These are phyloP conservation scores for Perdix hodgsoniae DNA, from an alignment of 2,797 vertebrate genomes.

Conservation along the genomic window DNA sequence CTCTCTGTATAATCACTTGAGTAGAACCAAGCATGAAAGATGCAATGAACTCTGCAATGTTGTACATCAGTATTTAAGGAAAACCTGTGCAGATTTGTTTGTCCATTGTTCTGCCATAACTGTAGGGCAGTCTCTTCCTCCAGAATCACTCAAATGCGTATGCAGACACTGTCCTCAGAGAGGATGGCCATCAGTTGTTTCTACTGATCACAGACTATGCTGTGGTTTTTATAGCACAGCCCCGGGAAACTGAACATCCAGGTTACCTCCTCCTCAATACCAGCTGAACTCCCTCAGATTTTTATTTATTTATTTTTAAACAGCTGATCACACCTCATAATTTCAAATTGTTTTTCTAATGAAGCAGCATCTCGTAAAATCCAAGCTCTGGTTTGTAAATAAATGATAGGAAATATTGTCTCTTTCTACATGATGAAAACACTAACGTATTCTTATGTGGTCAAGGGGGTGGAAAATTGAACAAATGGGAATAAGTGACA, in stretches of 20 bases:
- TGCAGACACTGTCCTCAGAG: neutral
- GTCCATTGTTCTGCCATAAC: neutral
- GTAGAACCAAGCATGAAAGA: accelerated
- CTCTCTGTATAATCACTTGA: neutral
- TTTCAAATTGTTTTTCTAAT: neutral
- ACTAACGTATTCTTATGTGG: neutral
- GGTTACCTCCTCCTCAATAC: too few relatives aligned
- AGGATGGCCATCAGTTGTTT: accelerated
- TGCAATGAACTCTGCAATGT: accelerated
- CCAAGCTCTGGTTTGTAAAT: neutral
- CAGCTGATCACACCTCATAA: neutral
- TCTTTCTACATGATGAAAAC: accelerated
- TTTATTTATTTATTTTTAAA: neutral
- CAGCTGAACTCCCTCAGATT: neutral
- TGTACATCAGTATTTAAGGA: accelerated
- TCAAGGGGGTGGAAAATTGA: neutral
- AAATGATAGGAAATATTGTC: accelerated
- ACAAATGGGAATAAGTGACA: neutral
- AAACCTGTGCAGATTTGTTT: accelerated
- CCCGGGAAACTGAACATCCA: too few relatives aligned
- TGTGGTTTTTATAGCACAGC: neutral
- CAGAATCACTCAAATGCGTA: neutral
- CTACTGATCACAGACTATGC: accelerated
- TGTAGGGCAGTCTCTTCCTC: neutral
- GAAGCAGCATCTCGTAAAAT: neutral